These are phyloP conservation scores for Athetis lepigone DNA, from an alignment of 2,888 invertebrate genomes.

Conservation along the genomic window DNA sequence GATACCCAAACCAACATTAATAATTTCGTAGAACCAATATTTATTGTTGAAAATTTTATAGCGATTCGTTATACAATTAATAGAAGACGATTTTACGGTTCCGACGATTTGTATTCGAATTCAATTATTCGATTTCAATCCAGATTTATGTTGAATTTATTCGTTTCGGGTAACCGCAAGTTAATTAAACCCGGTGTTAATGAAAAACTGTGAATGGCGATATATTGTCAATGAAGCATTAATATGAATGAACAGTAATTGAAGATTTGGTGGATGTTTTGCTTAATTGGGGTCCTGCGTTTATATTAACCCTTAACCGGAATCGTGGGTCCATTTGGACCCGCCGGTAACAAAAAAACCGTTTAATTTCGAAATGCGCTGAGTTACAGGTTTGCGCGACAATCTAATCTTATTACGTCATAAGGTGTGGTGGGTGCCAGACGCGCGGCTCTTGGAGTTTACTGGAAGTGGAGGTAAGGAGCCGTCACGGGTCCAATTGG, in stretches of 20 bases:
- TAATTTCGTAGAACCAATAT: conserved; percentile 70
- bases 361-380: too few relatives aligned
- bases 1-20: conserved; percentile 41
- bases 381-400: too few relatives aligned
- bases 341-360: too few relatives aligned
- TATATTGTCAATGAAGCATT: conserved; percentile 29
- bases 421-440: too few relatives aligned
- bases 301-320: neutral
- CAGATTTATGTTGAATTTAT: conserved; percentile 50
- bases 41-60: conserved; percentile 64
- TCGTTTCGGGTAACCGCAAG: conserved; percentile 54
- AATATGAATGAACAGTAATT: conserved; percentile 39
- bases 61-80: conserved; percentile 65
- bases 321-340: too few relatives aligned
- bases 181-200: conserved; percentile 57
- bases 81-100: conserved; percentile 70
- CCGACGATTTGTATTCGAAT: conserved; percentile 61
- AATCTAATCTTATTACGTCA: too few relatives aligned
- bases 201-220: conserved; percentile 39
- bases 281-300: neutral
- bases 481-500: too few relatives aligned
- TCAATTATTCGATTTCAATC: too few relatives aligned
- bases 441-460: too few relatives aligned
- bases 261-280: neutral
- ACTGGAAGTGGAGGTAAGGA: too few relatives aligned